Conservation (phyloP, 2,888 invertebrate species). For the Prostheceraeus crozeri region DNA sequence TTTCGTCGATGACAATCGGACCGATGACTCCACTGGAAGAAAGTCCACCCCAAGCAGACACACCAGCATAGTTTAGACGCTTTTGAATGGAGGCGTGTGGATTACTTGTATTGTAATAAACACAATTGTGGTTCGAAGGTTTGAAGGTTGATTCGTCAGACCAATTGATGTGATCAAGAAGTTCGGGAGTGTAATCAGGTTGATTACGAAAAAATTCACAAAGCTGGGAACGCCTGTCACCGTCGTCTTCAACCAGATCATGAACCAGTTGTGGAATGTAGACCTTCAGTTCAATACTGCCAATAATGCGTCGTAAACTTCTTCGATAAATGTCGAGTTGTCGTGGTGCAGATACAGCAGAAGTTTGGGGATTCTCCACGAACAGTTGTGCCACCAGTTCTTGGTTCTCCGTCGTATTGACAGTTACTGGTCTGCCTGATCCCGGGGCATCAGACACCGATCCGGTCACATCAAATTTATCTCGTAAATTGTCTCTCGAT, state of each 20-base stretch:
- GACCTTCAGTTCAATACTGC: neutral
- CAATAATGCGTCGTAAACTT: conserved; percentile 12
- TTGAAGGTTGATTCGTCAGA: too few species aligned
- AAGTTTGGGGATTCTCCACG: conserved; percentile 16
- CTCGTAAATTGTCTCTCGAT: conserved; percentile 10
- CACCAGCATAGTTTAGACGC: too few species aligned
- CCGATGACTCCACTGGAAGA: too few species aligned
- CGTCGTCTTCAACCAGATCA: conserved; percentile 7
- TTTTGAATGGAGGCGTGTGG: too few species aligned
- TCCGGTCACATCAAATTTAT: neutral
- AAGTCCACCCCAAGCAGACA: too few species aligned
- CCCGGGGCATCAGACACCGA: conserved; percentile 15
- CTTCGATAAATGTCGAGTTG: conserved; percentile 5
- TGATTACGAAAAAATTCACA: too few species aligned
- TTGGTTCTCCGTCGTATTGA: conserved; percentile 11
- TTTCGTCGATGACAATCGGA: too few species aligned
- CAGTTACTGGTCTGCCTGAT: neutral
- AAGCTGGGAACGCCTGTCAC: too few species aligned
- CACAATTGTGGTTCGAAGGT: too few species aligned
- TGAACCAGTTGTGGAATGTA: conserved; percentile 18
- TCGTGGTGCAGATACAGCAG: conserved; percentile 20
- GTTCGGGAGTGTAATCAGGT: too few species aligned
- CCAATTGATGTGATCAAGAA: too few species aligned
- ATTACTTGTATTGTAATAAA: too few species aligned
- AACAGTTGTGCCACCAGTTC: neutral